A percentile compares a stretch with the other conserved stretches of the same genome.
Conservation (phyloP, 2,888 invertebrate genomes). For the Thera obeliscata region DNA sequence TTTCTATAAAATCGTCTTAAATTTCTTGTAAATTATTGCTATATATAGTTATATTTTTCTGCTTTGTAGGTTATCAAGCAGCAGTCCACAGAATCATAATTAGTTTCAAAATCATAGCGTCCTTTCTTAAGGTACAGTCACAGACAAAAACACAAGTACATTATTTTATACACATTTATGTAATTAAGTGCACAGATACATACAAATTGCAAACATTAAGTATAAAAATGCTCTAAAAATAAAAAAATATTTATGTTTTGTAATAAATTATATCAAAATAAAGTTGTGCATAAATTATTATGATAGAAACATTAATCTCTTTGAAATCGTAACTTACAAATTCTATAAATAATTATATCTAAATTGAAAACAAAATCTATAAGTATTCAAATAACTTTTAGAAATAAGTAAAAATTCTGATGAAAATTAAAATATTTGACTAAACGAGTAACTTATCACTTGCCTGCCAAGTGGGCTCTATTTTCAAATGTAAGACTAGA, state of each 20-base stretch:
- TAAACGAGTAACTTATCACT: neutral
- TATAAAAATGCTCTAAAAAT: slow-evolving; percentile 21
- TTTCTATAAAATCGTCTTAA: neutral
- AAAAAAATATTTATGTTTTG: neutral
- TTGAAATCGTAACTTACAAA: neutral
- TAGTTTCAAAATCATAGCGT: slow-evolving; percentile 22
- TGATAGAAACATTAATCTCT: neutral
- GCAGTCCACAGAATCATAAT: neutral
- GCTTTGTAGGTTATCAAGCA: neutral
- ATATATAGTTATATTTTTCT: too few species aligned
- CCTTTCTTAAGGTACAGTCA: slow-evolving; percentile 18
- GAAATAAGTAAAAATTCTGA: neutral
- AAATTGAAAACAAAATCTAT: neutral
- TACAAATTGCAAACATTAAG: neutral
- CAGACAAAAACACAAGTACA: slow-evolving; percentile 3
- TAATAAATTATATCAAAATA: slow-evolving; percentile 4
- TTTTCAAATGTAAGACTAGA: neutral
- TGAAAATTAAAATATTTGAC: neutral
- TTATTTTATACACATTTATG: neutral
- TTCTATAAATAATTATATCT: neutral
- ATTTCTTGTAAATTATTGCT: too few species aligned
- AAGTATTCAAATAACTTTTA: too few species aligned
- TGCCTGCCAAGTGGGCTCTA: neutral
- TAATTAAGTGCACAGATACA: neutral
- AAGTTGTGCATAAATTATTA: neutral